Evolutionary conservation across 35 echinoderm and acorn worm genomes (phyloP).

Genomic region (Nesometra sesokonis): DNA sequence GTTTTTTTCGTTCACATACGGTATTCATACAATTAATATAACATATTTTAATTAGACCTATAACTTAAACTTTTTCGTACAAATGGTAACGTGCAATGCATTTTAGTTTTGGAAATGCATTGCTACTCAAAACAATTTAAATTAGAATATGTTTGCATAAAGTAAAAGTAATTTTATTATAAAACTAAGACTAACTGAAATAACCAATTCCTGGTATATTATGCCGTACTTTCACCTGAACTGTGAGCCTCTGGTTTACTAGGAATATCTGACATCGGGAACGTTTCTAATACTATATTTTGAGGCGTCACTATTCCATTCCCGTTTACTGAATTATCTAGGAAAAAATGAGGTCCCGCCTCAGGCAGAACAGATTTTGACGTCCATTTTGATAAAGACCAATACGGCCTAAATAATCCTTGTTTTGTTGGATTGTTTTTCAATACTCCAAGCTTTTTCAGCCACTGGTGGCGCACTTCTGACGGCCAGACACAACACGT

Average conservation of each 20-base stretch:
- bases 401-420: neutral
- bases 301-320: neutral
- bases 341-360: neutral
- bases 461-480: neutral
- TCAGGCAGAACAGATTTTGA: neutral
- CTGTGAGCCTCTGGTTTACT: neutral
- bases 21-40: too few species aligned
- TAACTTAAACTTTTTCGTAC: too few species aligned
- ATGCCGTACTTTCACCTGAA: neutral
- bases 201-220: too few species aligned
- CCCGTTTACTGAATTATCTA: neutral
- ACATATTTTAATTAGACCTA: too few species aligned
- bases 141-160: too few species aligned
- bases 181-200: too few species aligned
- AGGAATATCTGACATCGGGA: neutral
- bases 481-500: neutral
- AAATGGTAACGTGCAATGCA: too few species aligned
- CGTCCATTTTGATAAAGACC: neutral
- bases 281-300: neutral
- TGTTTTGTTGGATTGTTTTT: neutral
- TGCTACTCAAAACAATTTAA: too few species aligned
- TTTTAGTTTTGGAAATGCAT: too few species aligned
- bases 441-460: neutral
- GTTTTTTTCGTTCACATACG: too few species aligned
- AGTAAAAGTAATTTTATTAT: too few species aligned